Base-by-base conservation (phyloP, 2,888 invertebrate species). In the Geotrupes spiniger region DNA sequence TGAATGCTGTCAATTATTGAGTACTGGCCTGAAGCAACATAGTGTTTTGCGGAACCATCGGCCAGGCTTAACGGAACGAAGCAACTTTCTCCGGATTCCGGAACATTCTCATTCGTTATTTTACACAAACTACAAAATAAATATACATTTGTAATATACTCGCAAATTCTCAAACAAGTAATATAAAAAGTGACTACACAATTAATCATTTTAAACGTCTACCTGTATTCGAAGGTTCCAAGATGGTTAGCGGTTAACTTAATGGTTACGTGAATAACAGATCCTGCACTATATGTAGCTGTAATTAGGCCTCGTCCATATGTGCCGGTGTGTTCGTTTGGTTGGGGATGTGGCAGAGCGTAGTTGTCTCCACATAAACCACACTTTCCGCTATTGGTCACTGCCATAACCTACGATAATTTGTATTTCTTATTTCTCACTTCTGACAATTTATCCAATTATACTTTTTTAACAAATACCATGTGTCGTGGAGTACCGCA, bases 231-330 rank as follows among this genome's bases (percentile, higher is more conserved):
- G 43, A 71, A 65, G 26, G 53, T 60, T 29, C 74, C 73, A 37
- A 60, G 45, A 57, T 76, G 76, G 54, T 72, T 74, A 26, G 72
- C 69, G 3, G 74, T 75, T 11, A 76, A 51, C 1, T 63, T 56
- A n/a, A 71, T 63, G 1, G 49, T 46, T n/a, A 65, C 63, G 2
- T 63, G 57, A 14, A 73, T 62, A 6, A 64, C 58, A 36, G 61
- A 56, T 4, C 71, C 74, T 4, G 63, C 40, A 11, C 53, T 48
- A 54, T 69, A 77, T 60, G 51, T 65, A 42, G 56, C 59, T 0
- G 71, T 71, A 31, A 76, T 66, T 1, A 68, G 56, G 12, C 76
- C 76, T 8, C 56, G 63, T 36, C 78, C 78, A 55, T 71, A 78
- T 41, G 17, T 59, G 31, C 75, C 74, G 5, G 71, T 70, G 43